Base-by-base conservation (phyloP, 2,113 vertebrate species). In the Pyrgilauda ruficollis region DNA sequence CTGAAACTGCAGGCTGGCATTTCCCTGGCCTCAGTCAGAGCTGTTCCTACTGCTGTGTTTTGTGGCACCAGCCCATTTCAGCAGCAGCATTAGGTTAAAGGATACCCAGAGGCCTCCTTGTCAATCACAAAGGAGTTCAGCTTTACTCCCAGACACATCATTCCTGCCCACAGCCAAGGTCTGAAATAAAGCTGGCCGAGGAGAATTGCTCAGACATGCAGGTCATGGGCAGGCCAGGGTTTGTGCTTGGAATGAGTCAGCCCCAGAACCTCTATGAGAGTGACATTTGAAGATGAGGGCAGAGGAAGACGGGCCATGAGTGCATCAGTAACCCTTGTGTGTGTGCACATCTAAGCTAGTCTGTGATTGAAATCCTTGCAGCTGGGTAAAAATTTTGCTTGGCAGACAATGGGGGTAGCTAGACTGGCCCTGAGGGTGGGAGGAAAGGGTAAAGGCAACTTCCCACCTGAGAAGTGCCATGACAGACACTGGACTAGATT, bases 241-340 rank as follows among this genome's bases (percentile, higher is more conserved):
- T 28, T 30, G 31, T 47, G 37, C 35, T 43, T 56, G 77, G 41
- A 73, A 21, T 50, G 63, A 86, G 59, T 73, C 88, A 90, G 63
- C 55, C 31, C 43, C 66, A 21, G 55, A 41, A 46, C 30, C 10
- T 53, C 44, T 37, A 9, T 31, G 55, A 61, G 66, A 17, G 13
- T 74, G 70, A 59, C 39, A 73, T 50, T 15, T 66, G 72, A 20
- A 39, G 85, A 35, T 20, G 21, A n/a, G 46, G 20, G 43, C 37
- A 53, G 35, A 61, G 43, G 55, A 68, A 64, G 41, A 47, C 21
- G 50, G 44, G 41, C 31, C n/a, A 6, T 4, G 31, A 66, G 12
- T 9, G 3, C 0, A 0, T 61, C 3, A 6, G 20, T 78, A 78
- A 59, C 39, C 6, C 9, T 5, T 35, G 8, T 18, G 13, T 37